A percentile compares a stretch with the other conserved stretches of the same genome.
Evolutionary conservation across 2,797 vertebrate genomes (phyloP).

Genomic region (Erethizon dorsatum): DNA sequence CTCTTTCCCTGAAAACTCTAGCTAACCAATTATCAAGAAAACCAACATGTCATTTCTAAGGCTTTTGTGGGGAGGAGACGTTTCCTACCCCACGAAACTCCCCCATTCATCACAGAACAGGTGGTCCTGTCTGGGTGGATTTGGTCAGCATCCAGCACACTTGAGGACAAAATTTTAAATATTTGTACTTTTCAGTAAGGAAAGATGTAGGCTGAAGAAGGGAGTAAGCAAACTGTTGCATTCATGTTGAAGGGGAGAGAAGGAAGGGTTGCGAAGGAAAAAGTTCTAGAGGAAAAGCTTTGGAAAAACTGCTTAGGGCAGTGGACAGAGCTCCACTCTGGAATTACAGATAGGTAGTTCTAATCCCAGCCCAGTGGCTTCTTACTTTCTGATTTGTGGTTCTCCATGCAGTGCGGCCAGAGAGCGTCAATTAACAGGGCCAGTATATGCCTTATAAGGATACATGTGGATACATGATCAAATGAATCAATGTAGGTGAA

Average conservation of each 20-base stretch:
- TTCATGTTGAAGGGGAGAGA: background rate
- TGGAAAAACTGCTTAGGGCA: background rate
- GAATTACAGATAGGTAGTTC: background rate
- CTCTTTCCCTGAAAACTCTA: slow-evolving; percentile 82
- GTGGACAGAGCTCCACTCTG: background rate
- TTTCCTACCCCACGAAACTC: slow-evolving; percentile 61
- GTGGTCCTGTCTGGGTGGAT: slow-evolving; percentile 8
- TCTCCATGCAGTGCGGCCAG: background rate
- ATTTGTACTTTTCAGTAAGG: background rate
- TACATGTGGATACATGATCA: background rate
- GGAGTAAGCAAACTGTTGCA: background rate
- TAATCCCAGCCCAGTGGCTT: background rate
- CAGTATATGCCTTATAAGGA: background rate
- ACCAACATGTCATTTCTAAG: slow-evolving; percentile 81
- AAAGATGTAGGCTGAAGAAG: background rate
- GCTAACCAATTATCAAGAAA: slow-evolving; percentile 85
- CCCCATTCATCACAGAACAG: slow-evolving; percentile 7
- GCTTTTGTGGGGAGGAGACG: slow-evolving; percentile 10
- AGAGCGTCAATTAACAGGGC: background rate
- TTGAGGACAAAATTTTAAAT: background rate
- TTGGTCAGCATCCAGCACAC: slow-evolving; percentile 53
- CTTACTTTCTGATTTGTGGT: background rate
- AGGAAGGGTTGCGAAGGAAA: background rate
- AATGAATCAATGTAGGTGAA: background rate
- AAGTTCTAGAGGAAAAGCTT: background rate